Base-by-base conservation (phyloP, 2,113 vertebrate genomes). In the Perognathus longimembris region DNA sequence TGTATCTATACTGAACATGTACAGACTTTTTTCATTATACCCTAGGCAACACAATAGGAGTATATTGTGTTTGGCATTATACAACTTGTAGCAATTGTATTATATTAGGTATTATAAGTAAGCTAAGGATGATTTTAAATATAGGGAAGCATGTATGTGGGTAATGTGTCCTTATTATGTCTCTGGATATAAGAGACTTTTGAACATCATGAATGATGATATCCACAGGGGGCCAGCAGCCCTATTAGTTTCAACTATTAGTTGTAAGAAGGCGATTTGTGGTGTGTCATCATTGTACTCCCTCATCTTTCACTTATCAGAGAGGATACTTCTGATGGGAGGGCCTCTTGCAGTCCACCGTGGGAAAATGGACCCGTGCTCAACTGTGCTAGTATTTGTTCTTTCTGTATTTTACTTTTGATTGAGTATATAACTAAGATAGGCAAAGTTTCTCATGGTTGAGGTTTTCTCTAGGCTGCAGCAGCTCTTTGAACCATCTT, bases 391-490 rank as follows among this genome's bases (percentile, higher is more conserved):
- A 3, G n/a, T 38, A 54, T 71, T 36, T 36, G 20, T 59, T 69
- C 85, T 79, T 77, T 63, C 71, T 54, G 75, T 59, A 22, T 78
- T 93, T 93, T 94, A 71, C 66, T 93, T 94, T 81, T 32, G 6
- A 75, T 83, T 20, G 54, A 84, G 63, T 85, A 54, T 94, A 38
- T 64, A 96, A 89, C 92, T 83, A 61, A 94, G 90, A 84, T n/a
- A 93, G 81, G 42, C n/a, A 83, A 73, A 69, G 42, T 79, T 87
- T 95, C 95, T 94, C 59, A 59, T 92, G 81, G 87, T 34, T 63
- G 14, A 45, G 50, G 54, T 85, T 94, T 81, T 91, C 67, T 24
- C 85, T 78, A 85, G 88, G 84, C 85, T 88, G 24, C 28, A 36
- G n/a, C 71, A 66, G 85, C 73, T 93, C 63, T 84, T 6, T n/a